phyloP scores from a whole-genome alignment of 2,113 vertebrate species.

The Speoplatyrhinus poulsoni region DNA sequence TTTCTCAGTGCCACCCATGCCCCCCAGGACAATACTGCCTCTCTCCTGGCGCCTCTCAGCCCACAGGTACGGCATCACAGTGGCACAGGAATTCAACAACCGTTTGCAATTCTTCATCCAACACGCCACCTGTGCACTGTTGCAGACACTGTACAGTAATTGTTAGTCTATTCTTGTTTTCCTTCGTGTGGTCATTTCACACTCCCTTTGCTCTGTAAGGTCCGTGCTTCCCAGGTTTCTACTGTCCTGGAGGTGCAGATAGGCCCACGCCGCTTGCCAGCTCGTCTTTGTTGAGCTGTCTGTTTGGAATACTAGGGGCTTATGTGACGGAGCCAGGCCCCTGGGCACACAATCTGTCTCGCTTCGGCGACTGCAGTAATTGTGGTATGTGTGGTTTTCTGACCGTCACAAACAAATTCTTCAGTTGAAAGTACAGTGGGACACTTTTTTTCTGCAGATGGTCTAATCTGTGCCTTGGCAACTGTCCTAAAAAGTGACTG shows the following conservation, averaged over 20 bases:
- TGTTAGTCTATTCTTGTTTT: not conserved
- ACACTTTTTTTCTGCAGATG: slow-evolving; percentile 30
- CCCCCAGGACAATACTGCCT: slow-evolving; percentile 82
- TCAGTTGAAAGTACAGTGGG: slow-evolving; percentile 20
- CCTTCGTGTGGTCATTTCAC: not conserved
- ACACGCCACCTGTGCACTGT: not conserved
- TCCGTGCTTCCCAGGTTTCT: slow-evolving; percentile 75
- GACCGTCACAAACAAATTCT: slow-evolving; percentile 5
- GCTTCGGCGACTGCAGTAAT: slow-evolving; percentile 37
- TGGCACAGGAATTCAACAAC: not conserved
- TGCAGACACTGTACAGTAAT: not conserved
- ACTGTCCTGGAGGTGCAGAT: slow-evolving; percentile 69
- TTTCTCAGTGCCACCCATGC: slow-evolving; percentile 79
- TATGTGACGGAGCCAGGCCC: slow-evolving; percentile 28
- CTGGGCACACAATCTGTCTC: slow-evolving; percentile 54
- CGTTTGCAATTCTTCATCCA: not conserved
- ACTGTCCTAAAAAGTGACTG: slow-evolving; percentile 22
- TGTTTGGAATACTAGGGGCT: slow-evolving; percentile 57
- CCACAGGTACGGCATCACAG: slow-evolving; percentile 61
- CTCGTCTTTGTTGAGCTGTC: slow-evolving; percentile 58
- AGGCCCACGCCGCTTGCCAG: slow-evolving; percentile 62
- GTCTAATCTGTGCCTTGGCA: slow-evolving; percentile 10
- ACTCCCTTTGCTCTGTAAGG: slow-evolving; percentile 57
- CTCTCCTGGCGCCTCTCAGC: slow-evolving; percentile 59
- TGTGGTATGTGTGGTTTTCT: slow-evolving; percentile 27